Base-by-base conservation (phyloP, 2,113 vertebrate species). In the Zapornia atra region DNA sequence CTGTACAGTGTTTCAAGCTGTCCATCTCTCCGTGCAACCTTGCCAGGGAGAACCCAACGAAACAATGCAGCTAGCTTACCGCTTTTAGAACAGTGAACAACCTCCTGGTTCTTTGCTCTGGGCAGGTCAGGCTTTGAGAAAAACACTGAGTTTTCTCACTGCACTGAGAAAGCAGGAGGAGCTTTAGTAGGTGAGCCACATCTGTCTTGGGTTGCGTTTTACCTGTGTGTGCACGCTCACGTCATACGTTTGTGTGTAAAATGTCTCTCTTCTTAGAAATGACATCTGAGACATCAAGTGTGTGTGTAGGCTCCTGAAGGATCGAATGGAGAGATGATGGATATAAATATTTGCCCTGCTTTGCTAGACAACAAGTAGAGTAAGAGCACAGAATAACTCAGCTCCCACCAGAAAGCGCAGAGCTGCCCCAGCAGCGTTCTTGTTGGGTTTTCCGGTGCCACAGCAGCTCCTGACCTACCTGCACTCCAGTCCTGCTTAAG, bases 391-490 rank as follows among this genome's bases (percentile, higher is more conserved):
- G 69, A 84, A 53, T 72, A 84, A 75, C 51, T 86, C 15, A 76
- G 0, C 34, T 79, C 28, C 42, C n/a, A 34, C 16, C 51, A 31
- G 75, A 36, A 91, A 28, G 14, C 2, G 4, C 31, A 54, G n/a
- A 51, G 68, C 40, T 88, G 65, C 21, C 73, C 80, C 22, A 83
- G 80, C 69, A 63, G 70, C 11, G 5, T 61, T 94, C 31, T 53
- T 86, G 95, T 91, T 63, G 57, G 38, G 15, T 80, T 88, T 88
- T 93, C 82, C n/a, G 68, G 66, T 42, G 36, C 65, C 75, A 60
- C 51, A 90, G 72, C 63, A 83, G 81, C 83, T 75, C 15, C 63
- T 93, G 92, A 93, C 90, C 94, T 93, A 83, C 88, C 92, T 85
- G 82, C 73, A 57, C 56, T 85, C 31, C 70, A 59, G 76, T 76